These are phyloP conservation scores for Crocuta crocuta DNA, from an alignment of 2,113 vertebrate species.

Conservation along the genomic window DNA sequence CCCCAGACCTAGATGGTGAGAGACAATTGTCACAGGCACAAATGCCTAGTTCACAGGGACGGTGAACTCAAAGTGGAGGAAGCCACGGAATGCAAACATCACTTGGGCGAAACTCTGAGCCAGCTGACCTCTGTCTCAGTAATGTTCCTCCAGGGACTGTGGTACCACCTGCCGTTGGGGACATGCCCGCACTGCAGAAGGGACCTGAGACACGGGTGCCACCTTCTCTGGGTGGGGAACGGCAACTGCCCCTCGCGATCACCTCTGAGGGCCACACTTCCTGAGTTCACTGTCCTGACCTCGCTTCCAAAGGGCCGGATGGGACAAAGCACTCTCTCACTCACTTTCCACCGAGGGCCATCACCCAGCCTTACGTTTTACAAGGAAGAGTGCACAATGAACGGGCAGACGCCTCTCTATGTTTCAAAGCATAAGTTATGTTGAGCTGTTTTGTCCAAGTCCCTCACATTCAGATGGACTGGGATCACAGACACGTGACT, in stretches of 20 bases:
- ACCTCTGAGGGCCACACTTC: neutral
- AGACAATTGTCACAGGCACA: neutral
- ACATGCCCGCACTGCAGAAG: neutral
- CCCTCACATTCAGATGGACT: neutral
- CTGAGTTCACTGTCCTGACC: neutral
- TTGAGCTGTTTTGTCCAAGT: neutral
- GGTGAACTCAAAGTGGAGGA: fast-evolving
- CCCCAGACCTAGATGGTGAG: neutral
- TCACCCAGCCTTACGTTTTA: too few relatives aligned
- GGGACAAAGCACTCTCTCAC: neutral
- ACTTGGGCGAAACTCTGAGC: neutral
- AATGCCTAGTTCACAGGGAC: neutral
- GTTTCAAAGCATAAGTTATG: neutral
- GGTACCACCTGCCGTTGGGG: too few relatives aligned
- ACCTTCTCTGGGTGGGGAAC: neutral
- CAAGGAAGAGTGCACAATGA: too few relatives aligned
- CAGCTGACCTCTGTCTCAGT: neutral
- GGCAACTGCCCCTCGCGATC: neutral
- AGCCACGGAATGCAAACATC: fast-evolving
- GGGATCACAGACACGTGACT: neutral
- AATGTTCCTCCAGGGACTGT: neutral
- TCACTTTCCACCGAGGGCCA: neutral
- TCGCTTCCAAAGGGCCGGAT: neutral
- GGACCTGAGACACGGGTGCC: neutral
- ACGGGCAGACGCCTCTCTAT: neutral